Evolutionary conservation across 2,888 invertebrate genomes (phyloP).

Genomic region (Parochlus steinenii): DNA sequence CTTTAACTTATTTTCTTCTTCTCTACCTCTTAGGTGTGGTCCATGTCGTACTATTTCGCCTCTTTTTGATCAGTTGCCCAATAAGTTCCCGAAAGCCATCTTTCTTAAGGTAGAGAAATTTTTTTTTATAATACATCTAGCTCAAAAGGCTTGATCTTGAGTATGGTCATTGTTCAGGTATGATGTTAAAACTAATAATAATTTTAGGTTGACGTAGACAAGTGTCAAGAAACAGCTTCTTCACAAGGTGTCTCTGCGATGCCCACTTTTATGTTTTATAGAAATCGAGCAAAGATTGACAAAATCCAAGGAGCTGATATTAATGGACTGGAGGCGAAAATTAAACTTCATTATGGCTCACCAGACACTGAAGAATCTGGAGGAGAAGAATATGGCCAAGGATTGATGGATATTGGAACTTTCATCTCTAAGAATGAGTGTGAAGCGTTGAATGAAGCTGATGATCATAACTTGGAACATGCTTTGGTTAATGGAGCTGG

Average conservation of each 20-base stretch:
- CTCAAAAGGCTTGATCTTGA: no score
- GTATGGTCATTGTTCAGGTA: no score
- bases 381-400: constrained; percentile 50
- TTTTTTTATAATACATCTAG: no score
- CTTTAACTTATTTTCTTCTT: constrained; percentile 12
- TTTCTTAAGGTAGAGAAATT: constrained; percentile 75
- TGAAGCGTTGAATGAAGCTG: constrained; percentile 91
- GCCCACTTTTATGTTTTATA: constrained; percentile 96
- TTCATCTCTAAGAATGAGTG: constrained; percentile 80
- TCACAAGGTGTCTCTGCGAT: constrained; percentile 84
- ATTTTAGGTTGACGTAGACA: constrained; percentile 56
- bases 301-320: constrained; percentile 79
- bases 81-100: constrained; percentile 72
- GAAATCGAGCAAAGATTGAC: constrained; percentile 75
- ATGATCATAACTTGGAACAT: constrained; percentile 72
- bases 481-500: constrained; percentile 48
- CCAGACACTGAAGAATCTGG: constrained; percentile 39
- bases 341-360: constrained; percentile 71
- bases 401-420: constrained; percentile 61
- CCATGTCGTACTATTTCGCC: constrained; percentile 93
- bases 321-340: constrained; percentile 65
- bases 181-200: not conserved
- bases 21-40: constrained; percentile 64
- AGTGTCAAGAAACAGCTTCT: constrained; percentile 76
- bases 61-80: constrained; percentile 72